Evolutionary conservation across 2,797 vertebrate genomes (phyloP).

Genomic region (Dermochelys coriacea): DNA sequence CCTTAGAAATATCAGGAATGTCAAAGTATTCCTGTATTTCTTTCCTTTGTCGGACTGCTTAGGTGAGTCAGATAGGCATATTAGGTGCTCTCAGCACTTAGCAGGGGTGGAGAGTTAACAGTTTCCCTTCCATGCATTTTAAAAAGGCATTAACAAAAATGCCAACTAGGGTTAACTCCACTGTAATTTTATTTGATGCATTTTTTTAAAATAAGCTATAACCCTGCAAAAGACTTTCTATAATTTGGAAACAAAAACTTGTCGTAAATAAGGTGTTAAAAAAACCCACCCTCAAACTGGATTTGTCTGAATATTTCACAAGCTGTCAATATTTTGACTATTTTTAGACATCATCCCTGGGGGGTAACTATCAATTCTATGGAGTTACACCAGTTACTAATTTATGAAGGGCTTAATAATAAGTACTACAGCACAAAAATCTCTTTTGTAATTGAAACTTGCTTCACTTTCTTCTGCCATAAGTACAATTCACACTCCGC

Average conservation of each 20-base stretch:
- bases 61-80: background rate
- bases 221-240: background rate
- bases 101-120: background rate
- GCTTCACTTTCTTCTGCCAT: background rate
- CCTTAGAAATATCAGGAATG: background rate
- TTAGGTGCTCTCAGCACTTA: background rate
- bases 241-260: background rate
- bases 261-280: background rate
- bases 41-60: background rate
- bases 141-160: background rate
- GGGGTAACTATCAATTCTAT: background rate
- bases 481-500: background rate
- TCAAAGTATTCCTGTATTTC: background rate
- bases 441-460: background rate
- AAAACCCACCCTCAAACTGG: background rate
- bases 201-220: background rate
- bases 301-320: background rate
- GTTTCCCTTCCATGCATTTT: background rate
- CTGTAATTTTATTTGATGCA: background rate
- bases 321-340: background rate
- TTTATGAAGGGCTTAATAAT: background rate
- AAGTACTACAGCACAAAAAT: background rate
- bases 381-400: background rate
- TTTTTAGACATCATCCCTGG: background rate
- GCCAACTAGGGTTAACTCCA: accelerated